phyloP scores from a whole-genome alignment of 2,113 vertebrate species.

The Rynchops niger region DNA sequence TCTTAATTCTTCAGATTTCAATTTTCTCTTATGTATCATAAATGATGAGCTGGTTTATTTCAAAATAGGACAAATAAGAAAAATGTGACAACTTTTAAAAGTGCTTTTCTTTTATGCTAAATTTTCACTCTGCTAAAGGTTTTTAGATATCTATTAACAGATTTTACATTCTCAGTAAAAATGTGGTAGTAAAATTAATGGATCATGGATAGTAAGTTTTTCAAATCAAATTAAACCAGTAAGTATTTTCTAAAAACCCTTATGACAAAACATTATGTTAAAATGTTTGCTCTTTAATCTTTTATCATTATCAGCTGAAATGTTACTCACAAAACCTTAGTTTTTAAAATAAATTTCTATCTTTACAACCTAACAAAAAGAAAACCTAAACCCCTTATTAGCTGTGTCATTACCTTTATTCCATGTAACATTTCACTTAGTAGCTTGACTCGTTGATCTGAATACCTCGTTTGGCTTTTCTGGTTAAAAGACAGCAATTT shows the following conservation, averaged over 20 bases:
- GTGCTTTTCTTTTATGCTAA: neutral
- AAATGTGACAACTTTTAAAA: neutral
- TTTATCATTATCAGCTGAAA: neutral
- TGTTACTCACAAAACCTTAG: neutral
- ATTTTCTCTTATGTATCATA: neutral
- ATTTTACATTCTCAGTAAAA: neutral
- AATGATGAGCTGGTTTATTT: neutral
- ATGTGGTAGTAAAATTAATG: neutral
- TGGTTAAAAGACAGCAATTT: conserved; percentile 30
- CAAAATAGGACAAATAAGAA: neutral
- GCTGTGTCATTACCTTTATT: conserved; percentile 67
- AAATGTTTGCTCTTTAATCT: neutral
- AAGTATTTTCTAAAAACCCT: neutral
- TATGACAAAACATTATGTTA: neutral
- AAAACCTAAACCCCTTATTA: neutral
- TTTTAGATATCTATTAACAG: neutral
- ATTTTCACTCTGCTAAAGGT: neutral
- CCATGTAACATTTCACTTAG: conserved; percentile 74
- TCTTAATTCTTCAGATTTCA: neutral
- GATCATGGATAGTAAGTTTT: neutral
- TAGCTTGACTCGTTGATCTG: conserved; percentile 64
- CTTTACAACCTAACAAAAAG: neutral
- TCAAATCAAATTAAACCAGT: neutral
- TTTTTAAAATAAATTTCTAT: neutral
- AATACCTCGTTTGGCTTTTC: conserved; percentile 66